phyloP scores from a whole-genome alignment of 2,113 vertebrate species.

The Myrmecophaga tridactyla region DNA sequence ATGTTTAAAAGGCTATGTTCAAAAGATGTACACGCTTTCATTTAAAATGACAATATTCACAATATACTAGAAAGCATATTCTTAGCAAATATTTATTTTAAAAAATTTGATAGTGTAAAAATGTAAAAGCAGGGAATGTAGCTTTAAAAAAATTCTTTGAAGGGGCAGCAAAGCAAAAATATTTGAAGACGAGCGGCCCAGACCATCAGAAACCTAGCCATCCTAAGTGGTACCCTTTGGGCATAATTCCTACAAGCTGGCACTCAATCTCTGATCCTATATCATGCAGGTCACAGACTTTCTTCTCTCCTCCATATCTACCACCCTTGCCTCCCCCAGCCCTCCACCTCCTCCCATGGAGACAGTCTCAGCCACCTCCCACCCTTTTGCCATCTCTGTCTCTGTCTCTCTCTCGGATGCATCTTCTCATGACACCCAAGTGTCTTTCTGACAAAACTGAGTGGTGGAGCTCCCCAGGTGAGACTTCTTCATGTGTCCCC shows the following conservation, averaged over 20 bases:
- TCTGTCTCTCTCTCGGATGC: neutral
- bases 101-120: conserved; percentile 12
- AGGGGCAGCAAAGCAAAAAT: neutral
- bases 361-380: neutral
- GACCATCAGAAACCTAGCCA: neutral
- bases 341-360: neutral
- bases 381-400: neutral
- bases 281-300: neutral
- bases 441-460: neutral
- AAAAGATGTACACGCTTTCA: neutral
- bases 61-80: neutral
- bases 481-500: neutral
- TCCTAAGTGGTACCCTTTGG: neutral
- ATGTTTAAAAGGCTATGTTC: neutral
- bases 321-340: too few relatives aligned
- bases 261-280: neutral
- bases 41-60: neutral
- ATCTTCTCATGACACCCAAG: neutral
- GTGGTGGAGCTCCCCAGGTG: neutral
- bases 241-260: neutral
- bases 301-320: neutral
- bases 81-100: neutral
- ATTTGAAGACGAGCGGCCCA: neutral
- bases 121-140: neutral
- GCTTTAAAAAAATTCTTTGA: neutral